Evolutionary conservation across 2,888 invertebrate species (phyloP).

Genomic region (Pherbina coryleti): DNA sequence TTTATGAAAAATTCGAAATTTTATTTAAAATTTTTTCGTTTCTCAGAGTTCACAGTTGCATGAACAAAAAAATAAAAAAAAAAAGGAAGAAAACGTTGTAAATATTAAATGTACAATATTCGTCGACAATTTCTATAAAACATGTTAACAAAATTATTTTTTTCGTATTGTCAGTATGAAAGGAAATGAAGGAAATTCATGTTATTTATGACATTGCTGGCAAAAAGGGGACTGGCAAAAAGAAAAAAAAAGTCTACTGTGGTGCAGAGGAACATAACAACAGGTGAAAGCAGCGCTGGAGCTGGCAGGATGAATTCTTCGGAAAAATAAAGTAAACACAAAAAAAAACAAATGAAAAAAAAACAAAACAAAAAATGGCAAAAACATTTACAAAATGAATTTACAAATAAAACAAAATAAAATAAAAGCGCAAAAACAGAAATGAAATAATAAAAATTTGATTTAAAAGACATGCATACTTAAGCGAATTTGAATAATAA

Average conservation of each 20-base stretch:
- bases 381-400: constrained; percentile 22
- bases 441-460: constrained; percentile 19
- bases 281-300: constrained; percentile 8
- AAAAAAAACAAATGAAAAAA: not conserved
- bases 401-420: not conserved
- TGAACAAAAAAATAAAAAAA: not conserved
- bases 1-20: too few species aligned
- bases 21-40: not conserved
- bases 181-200: not conserved
- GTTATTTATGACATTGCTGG: constrained; percentile 4
- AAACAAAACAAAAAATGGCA: not conserved
- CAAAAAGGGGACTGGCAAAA: not conserved
- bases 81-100: too few species aligned
- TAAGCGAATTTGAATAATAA: constrained; percentile 24
- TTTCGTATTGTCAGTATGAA: not conserved
- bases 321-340: not conserved
- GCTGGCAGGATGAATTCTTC: too few species aligned
- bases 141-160: not conserved
- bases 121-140: too few species aligned
- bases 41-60: too few species aligned
- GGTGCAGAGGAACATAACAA: not conserved
- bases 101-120: too few species aligned
- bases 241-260: not conserved
- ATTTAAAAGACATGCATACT: constrained; percentile 3
- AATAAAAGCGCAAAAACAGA: not conserved